Evolutionary conservation across 2,113 vertebrate species (phyloP).

Genomic region (Elaphurus davidianus): DNA sequence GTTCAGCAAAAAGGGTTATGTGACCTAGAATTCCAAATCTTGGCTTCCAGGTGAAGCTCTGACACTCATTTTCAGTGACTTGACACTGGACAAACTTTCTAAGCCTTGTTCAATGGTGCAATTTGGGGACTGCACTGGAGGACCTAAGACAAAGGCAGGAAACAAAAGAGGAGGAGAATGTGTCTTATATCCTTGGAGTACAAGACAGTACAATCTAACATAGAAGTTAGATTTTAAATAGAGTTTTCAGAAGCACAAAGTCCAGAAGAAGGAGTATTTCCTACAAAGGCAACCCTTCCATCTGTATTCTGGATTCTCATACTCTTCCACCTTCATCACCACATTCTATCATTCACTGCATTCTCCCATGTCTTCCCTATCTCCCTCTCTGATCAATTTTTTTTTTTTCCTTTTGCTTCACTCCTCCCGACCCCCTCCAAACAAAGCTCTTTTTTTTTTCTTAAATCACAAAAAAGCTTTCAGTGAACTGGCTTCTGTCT

Average conservation of each 20-base stretch:
- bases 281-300: neutral
- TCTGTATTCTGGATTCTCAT: neutral
- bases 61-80: neutral
- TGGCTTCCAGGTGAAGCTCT: neutral
- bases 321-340: neutral
- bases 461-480: neutral
- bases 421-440: neutral
- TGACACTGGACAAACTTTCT: neutral
- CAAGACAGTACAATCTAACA: neutral
- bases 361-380: neutral
- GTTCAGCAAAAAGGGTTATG: neutral
- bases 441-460: neutral
- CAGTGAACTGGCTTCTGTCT: neutral
- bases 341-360: neutral
- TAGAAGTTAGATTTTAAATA: neutral
- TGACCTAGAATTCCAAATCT: neutral
- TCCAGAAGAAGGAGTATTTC: neutral
- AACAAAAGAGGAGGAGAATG: neutral
- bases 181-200: neutral
- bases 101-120: neutral
- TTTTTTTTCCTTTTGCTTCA: neutral
- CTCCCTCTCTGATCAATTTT: neutral
- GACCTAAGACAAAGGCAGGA: neutral
- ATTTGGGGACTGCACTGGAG: neutral
- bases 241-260: neutral